These are phyloP conservation scores for Lepisosteus osseus DNA, from an alignment of 2,113 vertebrate genomes.

Conservation along the genomic window DNA sequence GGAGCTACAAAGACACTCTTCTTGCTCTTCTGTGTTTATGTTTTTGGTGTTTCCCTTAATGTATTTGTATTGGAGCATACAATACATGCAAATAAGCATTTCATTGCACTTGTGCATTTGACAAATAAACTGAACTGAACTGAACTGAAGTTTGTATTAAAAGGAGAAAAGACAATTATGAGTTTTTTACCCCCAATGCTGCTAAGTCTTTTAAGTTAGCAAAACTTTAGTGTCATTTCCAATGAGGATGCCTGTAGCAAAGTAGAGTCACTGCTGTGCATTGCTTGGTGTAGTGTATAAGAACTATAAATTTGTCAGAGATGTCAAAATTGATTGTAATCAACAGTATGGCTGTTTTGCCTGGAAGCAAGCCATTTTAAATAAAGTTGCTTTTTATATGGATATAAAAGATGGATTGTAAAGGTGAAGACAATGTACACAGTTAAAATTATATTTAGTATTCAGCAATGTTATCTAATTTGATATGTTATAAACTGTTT, in stretches of 20 bases:
- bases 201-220: too few species aligned
- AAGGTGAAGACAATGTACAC: slow-evolving; percentile 51
- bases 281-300: slow-evolving; percentile 48
- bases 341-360: slow-evolving; percentile 51
- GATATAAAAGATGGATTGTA: slow-evolving; percentile 60
- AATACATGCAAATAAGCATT: too few species aligned
- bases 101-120: too few species aligned
- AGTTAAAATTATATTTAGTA: slow-evolving; percentile 37
- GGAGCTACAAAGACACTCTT: too few species aligned
- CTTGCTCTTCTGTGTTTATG: too few species aligned
- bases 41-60: too few species aligned
- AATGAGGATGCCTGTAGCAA: slow-evolving; percentile 55
- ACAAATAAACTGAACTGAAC: too few species aligned
- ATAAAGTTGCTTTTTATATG: slow-evolving; percentile 56
- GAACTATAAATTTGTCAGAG: slow-evolving; percentile 70
- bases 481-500: neutral
- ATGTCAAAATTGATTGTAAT: slow-evolving; percentile 69
- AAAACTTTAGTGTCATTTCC: slow-evolving; percentile 38
- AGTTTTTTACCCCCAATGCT: too few species aligned
- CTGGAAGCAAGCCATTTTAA: slow-evolving; percentile 67
- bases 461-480: slow-evolving; percentile 26
- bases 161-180: too few species aligned
- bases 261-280: slow-evolving; percentile 57
- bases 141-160: too few species aligned
- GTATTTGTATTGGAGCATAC: too few species aligned